phyloP scores from a whole-genome alignment of 2,888 invertebrate genomes.

The Eupithecia exiguata region DNA sequence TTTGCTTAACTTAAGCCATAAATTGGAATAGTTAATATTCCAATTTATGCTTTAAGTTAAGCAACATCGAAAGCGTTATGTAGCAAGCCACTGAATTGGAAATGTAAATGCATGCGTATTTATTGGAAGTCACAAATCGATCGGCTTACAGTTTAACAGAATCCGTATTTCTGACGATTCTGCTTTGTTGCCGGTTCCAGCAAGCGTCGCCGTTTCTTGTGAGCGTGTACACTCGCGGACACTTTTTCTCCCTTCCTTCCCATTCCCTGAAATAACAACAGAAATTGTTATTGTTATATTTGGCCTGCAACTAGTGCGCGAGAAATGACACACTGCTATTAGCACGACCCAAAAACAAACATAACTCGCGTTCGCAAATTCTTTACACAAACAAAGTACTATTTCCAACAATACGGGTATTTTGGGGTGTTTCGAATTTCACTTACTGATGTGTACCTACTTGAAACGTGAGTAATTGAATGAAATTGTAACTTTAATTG shows the following conservation, averaged over 20 bases:
- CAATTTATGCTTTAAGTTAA: neutral
- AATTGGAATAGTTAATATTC: too few species aligned
- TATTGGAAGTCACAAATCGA: conserved; percentile 51
- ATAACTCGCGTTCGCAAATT: conserved; percentile 31
- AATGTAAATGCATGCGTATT: conserved; percentile 35
- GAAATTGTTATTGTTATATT: conserved; percentile 36
- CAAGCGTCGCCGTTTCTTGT: conserved; percentile 48
- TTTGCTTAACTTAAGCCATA: too few species aligned
- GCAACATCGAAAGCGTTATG: neutral
- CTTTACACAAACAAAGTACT: conserved; percentile 30
- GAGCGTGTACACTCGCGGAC: conserved; percentile 47
- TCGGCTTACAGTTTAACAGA: conserved; percentile 62
- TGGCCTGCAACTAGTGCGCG: conserved; percentile 31
- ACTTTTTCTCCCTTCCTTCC: conserved; percentile 47
- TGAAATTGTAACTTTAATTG: conserved; percentile 21
- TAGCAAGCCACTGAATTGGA: conserved; percentile 16
- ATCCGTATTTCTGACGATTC: conserved; percentile 56
- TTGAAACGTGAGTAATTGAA: conserved; percentile 35
- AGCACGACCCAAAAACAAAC: conserved; percentile 37
- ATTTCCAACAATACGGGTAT: conserved; percentile 25
- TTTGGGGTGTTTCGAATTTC: conserved; percentile 18
- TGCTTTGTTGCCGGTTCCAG: conserved; percentile 56
- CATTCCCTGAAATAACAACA: conserved; percentile 38
- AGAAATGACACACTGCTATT: conserved; percentile 35
- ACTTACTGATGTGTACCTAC: conserved; percentile 21